Evolutionary conservation across 2,888 invertebrate genomes (phyloP).

Genomic region (Trissoscelio sp.): DNA sequence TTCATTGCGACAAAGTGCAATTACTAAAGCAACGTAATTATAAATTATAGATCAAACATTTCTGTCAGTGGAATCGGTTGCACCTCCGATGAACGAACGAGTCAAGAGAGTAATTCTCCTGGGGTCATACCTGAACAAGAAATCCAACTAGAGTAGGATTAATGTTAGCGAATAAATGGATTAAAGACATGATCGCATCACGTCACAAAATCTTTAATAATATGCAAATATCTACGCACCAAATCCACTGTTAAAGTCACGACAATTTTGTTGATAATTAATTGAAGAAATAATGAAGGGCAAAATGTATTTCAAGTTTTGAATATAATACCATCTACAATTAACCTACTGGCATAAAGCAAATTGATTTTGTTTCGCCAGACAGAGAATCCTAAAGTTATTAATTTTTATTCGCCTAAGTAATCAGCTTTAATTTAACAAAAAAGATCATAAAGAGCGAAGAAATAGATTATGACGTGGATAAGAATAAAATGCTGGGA

Average conservation of each 20-base stretch:
- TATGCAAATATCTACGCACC: not conserved
- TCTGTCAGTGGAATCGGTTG: not conserved
- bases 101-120: conserved; percentile 20
- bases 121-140: conserved; percentile 4
- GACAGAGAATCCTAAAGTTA: conserved; percentile 2
- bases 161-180: conserved; percentile 26
- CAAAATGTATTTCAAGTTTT: not conserved
- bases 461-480: not conserved
- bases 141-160: conserved; percentile 25
- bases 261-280: conserved; percentile 1
- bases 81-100: conserved; percentile 1
- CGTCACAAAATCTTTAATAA: conserved; percentile 1
- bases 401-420: not conserved
- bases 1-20: conserved; percentile 6
- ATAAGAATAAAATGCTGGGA: not conserved
- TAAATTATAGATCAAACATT: conserved; percentile 52
- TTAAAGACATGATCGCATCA: conserved; percentile 7
- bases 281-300: not conserved
- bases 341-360: conserved; percentile 6
- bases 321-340: conserved; percentile 3
- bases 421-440: conserved; percentile 21
- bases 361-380: not conserved
- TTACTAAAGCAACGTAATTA: conserved; percentile 44
- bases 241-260: not conserved
- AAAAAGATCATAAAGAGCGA: not conserved